Percentiles rank a stretch among this genome's conserved stretches.
These are phyloP conservation scores for Plebejus melissa DNA, from an alignment of 2,888 invertebrate genomes.

Conservation along the genomic window DNA sequence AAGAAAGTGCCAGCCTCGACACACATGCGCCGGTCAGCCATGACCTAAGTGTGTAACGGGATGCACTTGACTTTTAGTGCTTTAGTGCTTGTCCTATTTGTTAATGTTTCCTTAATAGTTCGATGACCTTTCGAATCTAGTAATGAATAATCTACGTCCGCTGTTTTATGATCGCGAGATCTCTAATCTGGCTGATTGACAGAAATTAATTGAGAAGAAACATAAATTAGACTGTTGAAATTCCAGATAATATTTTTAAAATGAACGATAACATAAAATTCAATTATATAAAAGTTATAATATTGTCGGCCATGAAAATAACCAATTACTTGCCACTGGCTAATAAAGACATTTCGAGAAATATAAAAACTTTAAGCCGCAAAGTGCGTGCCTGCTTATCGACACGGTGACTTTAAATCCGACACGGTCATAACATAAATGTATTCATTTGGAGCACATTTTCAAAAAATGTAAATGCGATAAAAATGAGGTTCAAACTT, in stretches of 20 bases:
- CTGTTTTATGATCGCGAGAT: background rate
- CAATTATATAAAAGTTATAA: background rate
- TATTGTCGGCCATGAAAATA: conserved; percentile 14
- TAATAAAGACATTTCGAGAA: conserved; percentile 17
- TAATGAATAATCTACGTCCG: conserved; percentile 6
- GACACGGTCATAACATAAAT: background rate
- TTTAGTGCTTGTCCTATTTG: conserved; percentile 24
- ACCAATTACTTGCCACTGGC: conserved; percentile 13
- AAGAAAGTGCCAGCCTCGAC: conserved; percentile 41
- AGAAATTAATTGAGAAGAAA: background rate
- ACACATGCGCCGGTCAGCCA: conserved; percentile 42
- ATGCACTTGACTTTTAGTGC: conserved; percentile 43
- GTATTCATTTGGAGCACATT: conserved; percentile 7
- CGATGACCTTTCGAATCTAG: conserved; percentile 14
- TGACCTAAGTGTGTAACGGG: conserved; percentile 45
- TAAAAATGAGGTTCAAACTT: background rate
- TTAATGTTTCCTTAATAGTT: conserved; percentile 16
- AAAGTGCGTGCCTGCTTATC: conserved; percentile 5
- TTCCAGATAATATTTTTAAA: background rate
- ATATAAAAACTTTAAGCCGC: conserved; percentile 1
- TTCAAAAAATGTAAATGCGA: background rate
- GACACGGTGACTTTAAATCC: conserved; percentile 16
- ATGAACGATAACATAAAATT: background rate
- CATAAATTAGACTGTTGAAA: background rate
- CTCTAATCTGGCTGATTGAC: background rate